Conservation (phyloP, 2,797 vertebrate genomes). For the Poeciliopsis paucimaculata region DNA sequence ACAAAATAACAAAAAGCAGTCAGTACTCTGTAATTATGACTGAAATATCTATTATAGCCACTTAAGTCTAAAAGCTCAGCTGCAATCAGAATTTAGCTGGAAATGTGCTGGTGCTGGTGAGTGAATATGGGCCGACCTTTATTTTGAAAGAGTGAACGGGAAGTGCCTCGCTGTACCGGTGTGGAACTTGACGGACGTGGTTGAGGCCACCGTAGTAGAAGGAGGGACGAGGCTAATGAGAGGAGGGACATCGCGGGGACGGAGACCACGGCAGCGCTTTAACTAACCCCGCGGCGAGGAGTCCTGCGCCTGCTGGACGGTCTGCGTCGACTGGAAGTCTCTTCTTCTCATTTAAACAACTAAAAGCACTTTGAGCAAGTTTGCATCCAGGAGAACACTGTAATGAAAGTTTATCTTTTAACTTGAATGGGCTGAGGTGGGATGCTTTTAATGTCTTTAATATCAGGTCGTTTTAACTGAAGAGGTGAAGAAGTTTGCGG, state of each 20-base stretch:
- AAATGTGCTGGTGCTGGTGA: not conserved
- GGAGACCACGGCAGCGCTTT: constrained; percentile 45
- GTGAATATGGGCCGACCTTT: not conserved
- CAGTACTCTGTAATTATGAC: not conserved
- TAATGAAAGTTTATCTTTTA: constrained; percentile 64
- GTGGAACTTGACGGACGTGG: accelerated
- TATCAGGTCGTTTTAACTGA: constrained; percentile 24
- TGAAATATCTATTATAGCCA: not conserved
- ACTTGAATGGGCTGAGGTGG: constrained; percentile 50
- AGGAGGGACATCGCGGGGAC: constrained; percentile 45
- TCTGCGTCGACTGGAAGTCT: not conserved
- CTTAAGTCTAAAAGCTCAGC: not conserved
- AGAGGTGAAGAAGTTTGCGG: constrained; percentile 5
- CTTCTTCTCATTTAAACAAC: constrained; percentile 1
- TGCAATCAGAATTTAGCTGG: not conserved
- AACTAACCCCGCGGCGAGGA: constrained; percentile 38
- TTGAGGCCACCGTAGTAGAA: constrained; percentile 19
- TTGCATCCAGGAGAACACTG: constrained; percentile 38
- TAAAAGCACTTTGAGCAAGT: constrained; percentile 43
- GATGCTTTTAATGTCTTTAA: constrained; percentile 4
- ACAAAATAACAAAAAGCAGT: not conserved
- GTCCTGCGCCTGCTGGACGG: constrained; percentile 28
- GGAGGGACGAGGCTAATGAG: constrained; percentile 46
- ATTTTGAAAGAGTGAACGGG: constrained; percentile 37
- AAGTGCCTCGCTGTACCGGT: not conserved